These are phyloP conservation scores for Tachypleus tridentatus DNA, from an alignment of 1,140 invertebrate genomes.

Conservation along the genomic window DNA sequence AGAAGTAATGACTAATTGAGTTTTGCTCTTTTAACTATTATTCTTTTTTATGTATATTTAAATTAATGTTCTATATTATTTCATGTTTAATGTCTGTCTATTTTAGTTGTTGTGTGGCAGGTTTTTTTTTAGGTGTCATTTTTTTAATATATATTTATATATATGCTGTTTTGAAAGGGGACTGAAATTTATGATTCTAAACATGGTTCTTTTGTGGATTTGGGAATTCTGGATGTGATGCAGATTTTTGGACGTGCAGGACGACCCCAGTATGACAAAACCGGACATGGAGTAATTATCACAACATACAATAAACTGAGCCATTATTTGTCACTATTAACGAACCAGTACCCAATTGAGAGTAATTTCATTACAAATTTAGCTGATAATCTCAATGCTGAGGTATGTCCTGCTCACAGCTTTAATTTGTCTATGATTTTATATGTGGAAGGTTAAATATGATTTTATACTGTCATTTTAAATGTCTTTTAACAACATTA, in stretches of 20 bases:
- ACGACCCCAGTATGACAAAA: conserved; percentile 58
- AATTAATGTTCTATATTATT: background rate
- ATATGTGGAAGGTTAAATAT: too few species aligned
- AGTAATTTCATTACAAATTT: conserved; percentile 87
- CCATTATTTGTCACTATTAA: conserved; percentile 87
- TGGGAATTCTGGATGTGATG: conserved; percentile 93
- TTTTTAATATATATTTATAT: conserved; percentile 3
- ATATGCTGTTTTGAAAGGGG: conserved; percentile 46
- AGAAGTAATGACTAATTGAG: too few species aligned
- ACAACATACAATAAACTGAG: conserved; percentile 83
- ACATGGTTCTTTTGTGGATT: conserved; percentile 83
- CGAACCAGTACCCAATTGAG: conserved; percentile 96
- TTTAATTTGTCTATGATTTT: too few species aligned
- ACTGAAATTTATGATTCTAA: conserved; percentile 97
- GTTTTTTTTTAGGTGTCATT: too few species aligned
- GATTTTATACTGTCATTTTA: too few species aligned
- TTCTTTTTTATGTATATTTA: background rate
- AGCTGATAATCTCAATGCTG: conserved; percentile 95
- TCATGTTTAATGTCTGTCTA: background rate
- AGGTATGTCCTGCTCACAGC: conserved; percentile 44
- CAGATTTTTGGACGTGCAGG: conserved; percentile 99
- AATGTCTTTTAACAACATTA: too few species aligned
- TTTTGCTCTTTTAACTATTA: too few species aligned
- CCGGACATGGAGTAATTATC: conserved; percentile 88
- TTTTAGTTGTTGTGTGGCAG: background rate